Percentiles rank a stretch among this genome's conserved stretches.
Evolutionary conservation across 1,140 invertebrate species (phyloP).

Genomic region (Hyphantria cunea): DNA sequence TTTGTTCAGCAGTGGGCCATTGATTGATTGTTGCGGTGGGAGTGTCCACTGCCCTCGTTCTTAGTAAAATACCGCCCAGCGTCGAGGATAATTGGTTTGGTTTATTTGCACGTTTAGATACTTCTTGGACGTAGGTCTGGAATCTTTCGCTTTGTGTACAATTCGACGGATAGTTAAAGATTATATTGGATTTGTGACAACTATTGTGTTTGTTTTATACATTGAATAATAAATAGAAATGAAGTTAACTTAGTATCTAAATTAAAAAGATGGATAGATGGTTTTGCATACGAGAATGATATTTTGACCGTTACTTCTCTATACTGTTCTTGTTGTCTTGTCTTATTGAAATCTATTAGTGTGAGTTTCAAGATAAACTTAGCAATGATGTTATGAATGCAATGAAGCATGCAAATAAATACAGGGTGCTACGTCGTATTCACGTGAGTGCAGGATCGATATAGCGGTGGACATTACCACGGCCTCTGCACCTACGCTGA

Average conservation of each 20-base stretch:
- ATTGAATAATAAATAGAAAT: no score
- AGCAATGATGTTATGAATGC: not conserved
- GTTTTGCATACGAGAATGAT: no score
- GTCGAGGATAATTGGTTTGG: not conserved
- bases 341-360: no score
- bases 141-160: not conserved
- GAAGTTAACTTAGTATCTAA: no score
- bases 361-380: no score
- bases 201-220: no score
- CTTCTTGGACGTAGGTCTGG: not conserved
- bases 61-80: constrained; percentile 5
- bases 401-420: not conserved
- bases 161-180: no score
- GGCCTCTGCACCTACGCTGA: not conserved
- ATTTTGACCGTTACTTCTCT: no score
- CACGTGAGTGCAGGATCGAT: not conserved
- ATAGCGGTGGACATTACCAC: no score
- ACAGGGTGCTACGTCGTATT: not conserved
- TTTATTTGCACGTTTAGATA: not conserved
- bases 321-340: no score
- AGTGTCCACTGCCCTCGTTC: constrained; percentile 8
- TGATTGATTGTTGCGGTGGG: constrained; percentile 30
- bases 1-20: constrained; percentile 29
- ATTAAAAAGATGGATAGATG: no score
- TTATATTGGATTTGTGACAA: no score